Percentiles rank a stretch among this genome's conserved stretches.
These are phyloP conservation scores for Notolabrus celidotus DNA, from an alignment of 2,797 vertebrate genomes.

Conservation along the genomic window DNA sequence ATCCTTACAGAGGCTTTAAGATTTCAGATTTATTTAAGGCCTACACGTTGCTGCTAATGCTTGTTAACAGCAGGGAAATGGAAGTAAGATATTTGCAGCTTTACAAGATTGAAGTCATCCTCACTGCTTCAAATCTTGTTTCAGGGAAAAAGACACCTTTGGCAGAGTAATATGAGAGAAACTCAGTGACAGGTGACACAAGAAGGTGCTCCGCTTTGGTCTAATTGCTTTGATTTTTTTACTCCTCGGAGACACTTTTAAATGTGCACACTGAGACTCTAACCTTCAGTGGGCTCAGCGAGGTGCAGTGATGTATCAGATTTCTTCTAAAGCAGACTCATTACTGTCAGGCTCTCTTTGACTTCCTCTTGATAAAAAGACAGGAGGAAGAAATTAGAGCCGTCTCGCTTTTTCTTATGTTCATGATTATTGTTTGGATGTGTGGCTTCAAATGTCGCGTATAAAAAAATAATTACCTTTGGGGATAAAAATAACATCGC, in stretches of 20 bases:
- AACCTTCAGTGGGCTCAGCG: conserved; percentile 21
- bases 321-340: conserved; percentile 30
- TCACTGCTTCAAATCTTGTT: conserved; percentile 22
- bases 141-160: conserved; percentile 9
- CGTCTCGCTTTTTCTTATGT: conserved; percentile 14
- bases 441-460: conserved; percentile 21
- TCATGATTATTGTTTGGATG: not conserved
- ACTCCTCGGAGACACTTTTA: conserved; percentile 30
- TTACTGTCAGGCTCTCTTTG: conserved; percentile 40
- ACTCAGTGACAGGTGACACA: conserved; percentile 35
- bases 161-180: conserved; percentile 22
- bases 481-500: not conserved
- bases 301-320: conserved; percentile 16
- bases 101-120: conserved; percentile 17
- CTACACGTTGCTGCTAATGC: conserved; percentile 3
- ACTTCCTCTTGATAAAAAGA: conserved; percentile 25
- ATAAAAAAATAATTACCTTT: not conserved
- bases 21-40: conserved; percentile 20
- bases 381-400: conserved; percentile 24
- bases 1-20: no score
- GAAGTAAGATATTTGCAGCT: conserved; percentile 27
- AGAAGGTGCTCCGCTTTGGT: conserved; percentile 39
- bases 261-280: conserved; percentile 26
- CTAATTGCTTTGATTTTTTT: conserved; percentile 47
- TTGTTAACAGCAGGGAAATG: conserved; percentile 24